Evolutionary conservation across 2,888 invertebrate species (phyloP), one percentile per base, ranked within the genome.

Genomic region (Tetragonisca angustula): DNA sequence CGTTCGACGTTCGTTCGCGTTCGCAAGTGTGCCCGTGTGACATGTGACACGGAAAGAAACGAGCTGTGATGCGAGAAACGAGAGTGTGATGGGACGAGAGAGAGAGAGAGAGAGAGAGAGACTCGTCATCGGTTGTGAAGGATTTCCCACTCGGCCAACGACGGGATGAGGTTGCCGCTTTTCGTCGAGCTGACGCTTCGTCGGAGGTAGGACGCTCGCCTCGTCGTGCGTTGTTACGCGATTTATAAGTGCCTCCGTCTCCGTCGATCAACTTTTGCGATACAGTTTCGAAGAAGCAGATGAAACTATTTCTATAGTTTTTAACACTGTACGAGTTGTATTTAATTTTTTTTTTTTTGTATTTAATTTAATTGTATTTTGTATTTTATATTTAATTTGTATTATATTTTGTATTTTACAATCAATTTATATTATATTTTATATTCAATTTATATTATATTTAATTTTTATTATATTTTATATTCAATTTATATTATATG

Each of bases 191-290:
- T 67, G 56, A 75, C 62, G 62, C 59, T 68, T 64, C 79, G 65
- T 62, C 72, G 68, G 76, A 89, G 88, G 88, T 89, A 89, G 59
- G n/a, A n/a, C n/a, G 85, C 67, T 61, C 27, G 17, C 4, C 27
- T 61, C 2, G 17, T 61, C 56, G n/a, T 56, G 43, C 43, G 43
- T 43, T 59, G n/a, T 59, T n/a, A 59, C n/a, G 15, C 24, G n/a
- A 59, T 59, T 56, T 59, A 59, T n/a, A 24, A n/a, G 43, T 59
- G n/a, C 4, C n/a, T 56, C 13, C 0, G 24, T 15, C 32, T 15
- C 15, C 15, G n/a, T 59, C 15, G 13, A 15, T 59, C 24, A 24
- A 59, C 56, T 59, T n/a, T n/a, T 59, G 5, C 2, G 56, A 11
- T 11, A 43, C 43, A 43, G 1, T 43, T 43, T 43, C 43, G 43